Conservation (phyloP, 1,140 invertebrate species). For the Drosophila melanica region DNA sequence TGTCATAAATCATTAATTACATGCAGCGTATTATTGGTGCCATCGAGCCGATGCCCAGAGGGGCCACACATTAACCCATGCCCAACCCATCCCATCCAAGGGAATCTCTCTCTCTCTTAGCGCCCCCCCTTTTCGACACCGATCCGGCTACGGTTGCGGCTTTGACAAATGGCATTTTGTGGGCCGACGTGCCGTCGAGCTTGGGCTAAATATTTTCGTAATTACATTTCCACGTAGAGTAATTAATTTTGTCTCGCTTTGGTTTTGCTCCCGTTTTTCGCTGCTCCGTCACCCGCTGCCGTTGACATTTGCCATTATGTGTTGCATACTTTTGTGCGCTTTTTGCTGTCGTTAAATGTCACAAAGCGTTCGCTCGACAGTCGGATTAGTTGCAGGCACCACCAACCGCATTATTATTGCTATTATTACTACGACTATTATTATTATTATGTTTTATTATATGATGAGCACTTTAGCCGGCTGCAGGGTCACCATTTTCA, state of each 20-base stretch:
- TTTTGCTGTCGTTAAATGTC: conserved; percentile 64
- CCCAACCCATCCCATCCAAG: conserved; percentile 26
- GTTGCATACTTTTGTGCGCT: conserved; percentile 73
- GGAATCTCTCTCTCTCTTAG: conserved; percentile 10
- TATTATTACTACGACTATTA: conserved; percentile 46
- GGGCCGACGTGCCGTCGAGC: conserved; percentile 72
- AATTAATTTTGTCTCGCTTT: conserved; percentile 83
- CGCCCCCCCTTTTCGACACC: not conserved
- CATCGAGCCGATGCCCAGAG: conserved; percentile 33
- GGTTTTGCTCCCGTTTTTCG: conserved; percentile 27
- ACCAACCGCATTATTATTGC: conserved; percentile 38
- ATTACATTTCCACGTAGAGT: conserved; percentile 84
- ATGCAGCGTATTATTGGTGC: conserved; percentile 70
- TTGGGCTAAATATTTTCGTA: conserved; percentile 84
- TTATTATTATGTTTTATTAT: conserved; percentile 74
- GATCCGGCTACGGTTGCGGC: conserved; percentile 34
- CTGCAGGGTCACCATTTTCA: conserved; percentile 53
- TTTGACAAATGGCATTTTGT: conserved; percentile 80
- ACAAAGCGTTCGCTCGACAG: conserved; percentile 40
- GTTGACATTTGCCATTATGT: conserved; percentile 82
- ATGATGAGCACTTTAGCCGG: conserved; percentile 50
- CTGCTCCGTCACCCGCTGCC: conserved; percentile 27
- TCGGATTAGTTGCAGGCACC: conserved; percentile 59
- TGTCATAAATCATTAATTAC: conserved; percentile 77
- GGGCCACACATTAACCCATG: conserved; percentile 33